These are phyloP conservation scores for Mamestra brassicae DNA, from an alignment of 2,888 invertebrate genomes.

Conservation along the genomic window DNA sequence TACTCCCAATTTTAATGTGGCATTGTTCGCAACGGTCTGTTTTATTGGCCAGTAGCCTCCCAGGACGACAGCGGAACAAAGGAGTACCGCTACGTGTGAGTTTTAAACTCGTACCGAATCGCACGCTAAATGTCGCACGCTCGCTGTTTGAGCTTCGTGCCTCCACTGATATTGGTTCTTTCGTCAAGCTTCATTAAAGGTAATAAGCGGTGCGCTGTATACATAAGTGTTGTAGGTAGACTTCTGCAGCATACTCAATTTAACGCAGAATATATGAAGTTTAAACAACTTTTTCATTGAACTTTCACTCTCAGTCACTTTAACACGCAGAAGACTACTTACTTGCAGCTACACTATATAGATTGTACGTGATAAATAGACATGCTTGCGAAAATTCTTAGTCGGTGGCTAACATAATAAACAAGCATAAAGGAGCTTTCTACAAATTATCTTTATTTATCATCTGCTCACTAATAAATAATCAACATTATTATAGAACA, in stretches of 20 bases:
- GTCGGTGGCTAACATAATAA: slow-evolving; percentile 38
- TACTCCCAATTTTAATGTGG: slow-evolving; percentile 76
- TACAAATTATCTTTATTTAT: slow-evolving; percentile 44
- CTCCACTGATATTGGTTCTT: slow-evolving; percentile 75
- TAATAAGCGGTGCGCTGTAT: slow-evolving; percentile 64
- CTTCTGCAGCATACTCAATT: slow-evolving; percentile 16
- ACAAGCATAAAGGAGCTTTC: slow-evolving; percentile 26
- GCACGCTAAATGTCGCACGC: slow-evolving; percentile 59
- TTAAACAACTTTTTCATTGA: slow-evolving; percentile 19
- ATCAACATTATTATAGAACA: slow-evolving; percentile 45
- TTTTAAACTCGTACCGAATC: slow-evolving; percentile 68
- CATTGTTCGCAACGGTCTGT: slow-evolving; percentile 79
- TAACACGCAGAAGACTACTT: background rate
- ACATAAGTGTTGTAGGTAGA: slow-evolving; percentile 35
- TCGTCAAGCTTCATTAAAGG: slow-evolving; percentile 80
- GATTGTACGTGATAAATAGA: background rate
- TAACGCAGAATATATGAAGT: slow-evolving; percentile 7
- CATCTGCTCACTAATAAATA: slow-evolving; percentile 51
- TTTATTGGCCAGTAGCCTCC: slow-evolving; percentile 81
- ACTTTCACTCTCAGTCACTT: slow-evolving; percentile 37
- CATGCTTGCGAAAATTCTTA: slow-evolving; percentile 16
- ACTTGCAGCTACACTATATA: background rate
- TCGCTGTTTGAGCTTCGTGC: slow-evolving; percentile 77
- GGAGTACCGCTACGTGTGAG: slow-evolving; percentile 72
- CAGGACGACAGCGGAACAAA: slow-evolving; percentile 75